Base-by-base conservation (phyloP, 2,888 invertebrate species). In the Timema podura region DNA sequence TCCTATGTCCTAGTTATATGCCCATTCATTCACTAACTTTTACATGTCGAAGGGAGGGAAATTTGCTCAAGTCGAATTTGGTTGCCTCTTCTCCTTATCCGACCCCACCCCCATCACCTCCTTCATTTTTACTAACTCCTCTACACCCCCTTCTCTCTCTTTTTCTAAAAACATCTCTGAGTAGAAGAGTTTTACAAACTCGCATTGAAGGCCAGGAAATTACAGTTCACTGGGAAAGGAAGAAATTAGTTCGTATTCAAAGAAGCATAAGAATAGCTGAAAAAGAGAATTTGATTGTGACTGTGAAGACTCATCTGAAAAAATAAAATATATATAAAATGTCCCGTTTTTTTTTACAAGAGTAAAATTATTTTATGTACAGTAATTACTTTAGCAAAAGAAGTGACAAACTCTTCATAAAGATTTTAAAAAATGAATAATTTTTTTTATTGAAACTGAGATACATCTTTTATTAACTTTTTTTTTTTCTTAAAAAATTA, bases 201-300 rank as follows among this genome's bases (percentile, higher is more conserved):
- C 67, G 67, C 68, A 70, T 70, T 70, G 70, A 70, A 67, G 67
- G 16, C 64, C 51, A 48, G 69, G n/a, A 69, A 69, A 69, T 69
- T 69, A 69, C 69, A 69, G 69, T 69, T 65, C 65, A 65, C 64
- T 69, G 49, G 30, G 64, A 49, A 64, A 65, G 49, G 49, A 69
- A 70, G 70, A 70, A 70, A 70, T 70, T 70, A 70, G 70, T 70
- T 66, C 70, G 51, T 70, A 70, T 70, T 70, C 70, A 70, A 61
- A 48, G 48, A 30, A 30, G 69, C 15, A 48, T 64, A 49, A 70
- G 70, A 54, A 66, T 54, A 46, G 46, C 72, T 30, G 30, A 30
- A 30, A 30, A 30, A 30, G 30, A 57, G 72, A 74, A 57, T 74
- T 74, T 68, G 74, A 74, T 71, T 75, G 73, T 71, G 73, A 73